Percentiles rank a stretch among this genome's conserved stretches.
phyloP scores from a whole-genome alignment of 1,140 invertebrate species.

The Hermetia illucens region DNA sequence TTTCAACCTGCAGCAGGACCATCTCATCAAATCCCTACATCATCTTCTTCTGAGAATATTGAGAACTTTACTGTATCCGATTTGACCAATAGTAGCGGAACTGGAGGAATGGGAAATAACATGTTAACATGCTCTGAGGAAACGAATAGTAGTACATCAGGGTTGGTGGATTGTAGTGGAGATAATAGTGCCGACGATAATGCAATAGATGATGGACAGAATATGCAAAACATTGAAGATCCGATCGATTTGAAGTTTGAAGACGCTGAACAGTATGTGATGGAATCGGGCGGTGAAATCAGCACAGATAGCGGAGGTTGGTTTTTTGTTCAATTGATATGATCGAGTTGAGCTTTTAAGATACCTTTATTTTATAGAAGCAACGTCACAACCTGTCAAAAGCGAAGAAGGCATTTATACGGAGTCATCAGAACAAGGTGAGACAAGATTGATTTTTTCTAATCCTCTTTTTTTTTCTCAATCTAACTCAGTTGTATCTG shows the following conservation, averaged over 20 bases:
- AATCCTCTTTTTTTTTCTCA: too few species aligned
- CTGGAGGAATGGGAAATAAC: slow-evolving; percentile 5
- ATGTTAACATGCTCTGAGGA: slow-evolving; percentile 29
- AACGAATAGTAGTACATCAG: slow-evolving; percentile 13
- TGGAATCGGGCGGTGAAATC: slow-evolving; percentile 22
- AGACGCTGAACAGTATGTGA: slow-evolving; percentile 32
- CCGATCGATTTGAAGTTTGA: slow-evolving; percentile 29
- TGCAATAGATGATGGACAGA: slow-evolving; percentile 13
- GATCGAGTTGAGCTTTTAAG: background rate
- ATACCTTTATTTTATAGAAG: too few species aligned
- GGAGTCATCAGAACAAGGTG: too few species aligned
- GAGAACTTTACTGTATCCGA: background rate
- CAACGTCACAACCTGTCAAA: too few species aligned
- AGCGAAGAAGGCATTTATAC: too few species aligned
- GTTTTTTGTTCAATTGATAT: too few species aligned
- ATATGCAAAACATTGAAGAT: slow-evolving; percentile 18
- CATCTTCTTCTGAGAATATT: background rate
- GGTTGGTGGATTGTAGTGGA: slow-evolving; percentile 1
- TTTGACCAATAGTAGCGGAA: slow-evolving; percentile 1
- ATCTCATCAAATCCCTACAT: too few species aligned
- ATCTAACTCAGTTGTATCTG: too few species aligned
- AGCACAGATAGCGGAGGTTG: slow-evolving; percentile 10
- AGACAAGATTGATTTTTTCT: too few species aligned
- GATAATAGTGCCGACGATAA: slow-evolving; percentile 5
- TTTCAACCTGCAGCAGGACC: too few species aligned